These are phyloP conservation scores for Hippasteria phrygiana DNA, from an alignment of 53 echinoderm and acorn worm genomes.

Conservation along the genomic window DNA sequence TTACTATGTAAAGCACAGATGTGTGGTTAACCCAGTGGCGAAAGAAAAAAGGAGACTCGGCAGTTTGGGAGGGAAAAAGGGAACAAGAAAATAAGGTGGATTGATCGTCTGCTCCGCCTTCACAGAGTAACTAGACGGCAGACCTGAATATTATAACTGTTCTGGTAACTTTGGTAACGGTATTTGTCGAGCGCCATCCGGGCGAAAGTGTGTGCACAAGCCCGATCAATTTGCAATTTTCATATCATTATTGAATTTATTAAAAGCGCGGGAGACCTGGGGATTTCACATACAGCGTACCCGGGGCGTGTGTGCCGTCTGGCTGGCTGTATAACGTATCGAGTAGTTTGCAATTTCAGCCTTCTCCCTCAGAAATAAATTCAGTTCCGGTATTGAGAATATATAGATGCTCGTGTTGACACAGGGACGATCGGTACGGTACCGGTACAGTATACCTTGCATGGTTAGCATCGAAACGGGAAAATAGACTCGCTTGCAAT, in stretches of 20 bases:
- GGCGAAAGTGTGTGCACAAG: slow-evolving; percentile 2
- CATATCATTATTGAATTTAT: slow-evolving; percentile 34
- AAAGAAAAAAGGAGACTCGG: not conserved
- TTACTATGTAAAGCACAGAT: too few species aligned
- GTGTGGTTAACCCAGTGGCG: too few species aligned
- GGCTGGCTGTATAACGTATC: too few species aligned
- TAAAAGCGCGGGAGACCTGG: slow-evolving; percentile 10
- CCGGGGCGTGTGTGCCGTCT: not conserved
- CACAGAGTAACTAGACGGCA: not conserved
- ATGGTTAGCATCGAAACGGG: not conserved
- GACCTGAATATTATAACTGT: not conserved
- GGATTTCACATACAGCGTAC: not conserved
- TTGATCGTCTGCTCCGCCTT: not conserved
- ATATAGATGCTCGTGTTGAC: not conserved
- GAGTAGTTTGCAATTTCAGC: not conserved
- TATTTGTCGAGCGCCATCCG: slow-evolving; percentile 14
- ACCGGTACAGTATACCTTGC: not conserved
- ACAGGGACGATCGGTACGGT: not conserved
- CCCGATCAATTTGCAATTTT: slow-evolving; percentile 42
- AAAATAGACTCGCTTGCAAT: too few species aligned
- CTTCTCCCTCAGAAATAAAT: not conserved
- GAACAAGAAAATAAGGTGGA: too few species aligned
- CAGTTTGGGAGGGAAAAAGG: not conserved
- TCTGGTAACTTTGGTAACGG: slow-evolving; percentile 30
- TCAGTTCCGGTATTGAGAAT: not conserved